Evolutionary conservation across 2,888 invertebrate genomes (phyloP).

Genomic region (Argyra leucocephala): DNA sequence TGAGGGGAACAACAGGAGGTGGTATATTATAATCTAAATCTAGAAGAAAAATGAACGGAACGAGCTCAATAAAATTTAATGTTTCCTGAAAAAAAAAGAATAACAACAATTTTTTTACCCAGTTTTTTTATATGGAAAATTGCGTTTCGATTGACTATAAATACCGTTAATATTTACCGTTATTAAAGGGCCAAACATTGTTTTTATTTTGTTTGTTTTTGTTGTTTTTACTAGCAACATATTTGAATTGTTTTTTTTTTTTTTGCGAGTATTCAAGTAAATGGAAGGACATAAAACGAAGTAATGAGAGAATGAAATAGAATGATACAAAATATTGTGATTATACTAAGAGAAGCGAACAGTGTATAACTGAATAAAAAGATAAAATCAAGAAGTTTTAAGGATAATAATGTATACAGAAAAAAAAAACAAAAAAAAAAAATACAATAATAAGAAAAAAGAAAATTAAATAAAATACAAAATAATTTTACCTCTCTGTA

Average conservation of each 20-base stretch:
- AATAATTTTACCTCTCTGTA: neutral
- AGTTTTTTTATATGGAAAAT: neutral
- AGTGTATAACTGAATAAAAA: neutral
- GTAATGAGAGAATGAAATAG: too few species aligned
- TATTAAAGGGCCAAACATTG: constrained; percentile 3
- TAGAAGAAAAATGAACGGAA: neutral
- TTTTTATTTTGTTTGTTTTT: neutral
- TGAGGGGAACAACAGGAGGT: too few species aligned
- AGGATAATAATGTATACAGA: neutral
- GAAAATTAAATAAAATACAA: neutral
- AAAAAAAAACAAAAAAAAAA: neutral
- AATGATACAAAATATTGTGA: neutral
- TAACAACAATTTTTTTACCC: neutral
- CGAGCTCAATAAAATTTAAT: constrained; percentile 1
- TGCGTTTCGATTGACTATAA: constrained; percentile 4
- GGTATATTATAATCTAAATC: too few species aligned
- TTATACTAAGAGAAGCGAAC: neutral
- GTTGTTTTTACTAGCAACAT: neutral
- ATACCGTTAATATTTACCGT: constrained; percentile 4
- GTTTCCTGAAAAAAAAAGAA: too few species aligned
- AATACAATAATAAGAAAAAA: too few species aligned
- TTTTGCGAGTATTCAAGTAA: neutral
- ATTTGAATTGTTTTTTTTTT: too few species aligned
- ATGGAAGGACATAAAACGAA: too few species aligned
- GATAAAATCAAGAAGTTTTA: neutral